Percentiles rank a stretch among this genome's conserved stretches.
phyloP scores from a whole-genome alignment of 2,888 invertebrate genomes.

The Thecophora atra region DNA sequence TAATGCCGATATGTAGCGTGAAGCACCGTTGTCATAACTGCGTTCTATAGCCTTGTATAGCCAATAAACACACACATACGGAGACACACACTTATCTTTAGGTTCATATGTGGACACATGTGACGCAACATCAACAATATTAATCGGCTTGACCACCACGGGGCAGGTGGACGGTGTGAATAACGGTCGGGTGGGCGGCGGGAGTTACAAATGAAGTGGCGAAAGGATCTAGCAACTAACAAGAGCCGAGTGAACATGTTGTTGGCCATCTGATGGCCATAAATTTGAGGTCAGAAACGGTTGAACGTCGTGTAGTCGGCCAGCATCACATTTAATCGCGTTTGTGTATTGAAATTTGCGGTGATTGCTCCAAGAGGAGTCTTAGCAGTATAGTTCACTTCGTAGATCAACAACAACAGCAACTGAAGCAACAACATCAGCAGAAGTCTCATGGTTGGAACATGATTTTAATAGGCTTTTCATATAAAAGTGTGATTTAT shows the following conservation, averaged over 20 bases:
- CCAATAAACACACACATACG: neutral
- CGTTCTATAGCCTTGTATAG: constrained; percentile 9
- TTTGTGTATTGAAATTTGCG: constrained; percentile 25
- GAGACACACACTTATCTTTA: neutral
- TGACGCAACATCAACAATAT: constrained; percentile 25
- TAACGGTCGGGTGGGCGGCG: neutral
- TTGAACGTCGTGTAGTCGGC: constrained; percentile 27
- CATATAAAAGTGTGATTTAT: constrained; percentile 54
- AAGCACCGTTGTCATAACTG: constrained; percentile 19
- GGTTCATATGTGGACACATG: constrained; percentile 25
- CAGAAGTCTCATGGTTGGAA: constrained; percentile 31
- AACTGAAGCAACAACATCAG: constrained; percentile 15
- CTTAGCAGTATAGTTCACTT: neutral
- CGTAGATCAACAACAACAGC: constrained; percentile 14
- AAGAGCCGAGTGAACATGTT: neutral
- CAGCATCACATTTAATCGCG: constrained; percentile 20
- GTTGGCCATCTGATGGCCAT: constrained; percentile 34
- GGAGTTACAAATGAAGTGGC: neutral
- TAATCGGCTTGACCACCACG: constrained; percentile 33
- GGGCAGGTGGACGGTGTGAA: constrained; percentile 8
- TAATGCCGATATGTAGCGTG: neutral
- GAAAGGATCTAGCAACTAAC: neutral
- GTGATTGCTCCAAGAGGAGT: neutral
- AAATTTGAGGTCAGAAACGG: constrained; percentile 38
- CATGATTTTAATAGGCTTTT: constrained; percentile 49